Conservation (phyloP, 2,113 vertebrate genomes). For the Heteronetta atricapilla region DNA sequence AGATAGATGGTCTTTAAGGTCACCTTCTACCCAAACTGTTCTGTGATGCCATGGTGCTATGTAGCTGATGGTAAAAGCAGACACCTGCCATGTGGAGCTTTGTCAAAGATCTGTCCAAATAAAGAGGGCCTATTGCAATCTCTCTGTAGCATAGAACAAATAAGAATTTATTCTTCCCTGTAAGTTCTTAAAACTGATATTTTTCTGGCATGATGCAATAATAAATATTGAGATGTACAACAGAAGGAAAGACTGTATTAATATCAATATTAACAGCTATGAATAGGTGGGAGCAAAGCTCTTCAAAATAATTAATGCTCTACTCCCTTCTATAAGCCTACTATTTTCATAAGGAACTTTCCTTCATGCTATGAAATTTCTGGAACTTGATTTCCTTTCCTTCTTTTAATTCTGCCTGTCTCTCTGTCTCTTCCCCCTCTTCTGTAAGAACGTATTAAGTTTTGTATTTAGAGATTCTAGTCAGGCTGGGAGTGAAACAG, state of each 20-base stretch:
- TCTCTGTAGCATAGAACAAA: neutral
- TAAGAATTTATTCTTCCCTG: neutral
- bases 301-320: neutral
- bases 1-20: neutral
- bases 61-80: neutral
- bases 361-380: neutral
- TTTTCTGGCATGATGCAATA: neutral
- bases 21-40: neutral
- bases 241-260: neutral
- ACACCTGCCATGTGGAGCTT: neutral
- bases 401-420: neutral
- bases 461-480: neutral
- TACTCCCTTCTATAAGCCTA: neutral
- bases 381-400: neutral
- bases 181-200: neutral
- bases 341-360: neutral
- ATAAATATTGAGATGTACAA: neutral
- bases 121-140: neutral
- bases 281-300: neutral
- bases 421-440: neutral
- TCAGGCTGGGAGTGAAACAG: neutral
- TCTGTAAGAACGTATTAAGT: neutral
- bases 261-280: neutral
- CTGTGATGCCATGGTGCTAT: neutral
- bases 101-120: conserved; percentile 1